Evolutionary conservation across 1,140 invertebrate genomes (phyloP), one percentile per base, ranked within the genome.

Genomic region (Aphidius gifuensis): DNA sequence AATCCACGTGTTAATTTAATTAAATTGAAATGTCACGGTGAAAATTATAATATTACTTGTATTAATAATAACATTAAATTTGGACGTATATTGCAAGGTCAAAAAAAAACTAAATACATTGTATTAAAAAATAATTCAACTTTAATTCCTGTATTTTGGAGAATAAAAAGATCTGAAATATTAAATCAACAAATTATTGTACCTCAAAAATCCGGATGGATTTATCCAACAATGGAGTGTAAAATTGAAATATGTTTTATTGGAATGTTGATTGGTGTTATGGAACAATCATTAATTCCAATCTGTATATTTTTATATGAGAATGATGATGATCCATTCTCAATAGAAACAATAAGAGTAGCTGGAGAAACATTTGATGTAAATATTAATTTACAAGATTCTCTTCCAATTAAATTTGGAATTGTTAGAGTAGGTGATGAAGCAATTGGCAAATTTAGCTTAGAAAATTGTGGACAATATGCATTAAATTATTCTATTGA

Each of bases 361-460:
- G 67, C 61, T 1, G 75, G 67, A 8, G 74, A 78, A 66, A 69
- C 68, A 21, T 77, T 77, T 38, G 75, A 78, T 42, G 70, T 78
- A 11, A 38, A 60, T 5, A 60, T 74, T 47, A 68, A 76, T 11
- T 56, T 79, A 5, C 62, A 68, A 55, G 42, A 62, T 43, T 69
- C 72, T 50, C 69, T 70, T 67, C 72, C 74, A 5, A 70, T 79
- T 44, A 62, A 77, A 60, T 68, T 79, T 9, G 66, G 69, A 43
- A 55, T n/a, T 6, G 56, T 73, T 6, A 69, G 64, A 42, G 70
- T 77, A 3, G 66, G 62, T 1, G 60, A 54, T 0, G 53, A 62
- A 0, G 43, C 58, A 0, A 69, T 6, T 1, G 59, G 53, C 9
- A 23, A 59, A 11, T 72, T 78, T 45, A 53, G 39, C 5, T 66